A percentile compares a stretch with the other conserved stretches of the same genome.
These are phyloP conservation scores for Hyposmocoma kahamanoa DNA, from an alignment of 1,140 invertebrate species.

Conservation along the genomic window DNA sequence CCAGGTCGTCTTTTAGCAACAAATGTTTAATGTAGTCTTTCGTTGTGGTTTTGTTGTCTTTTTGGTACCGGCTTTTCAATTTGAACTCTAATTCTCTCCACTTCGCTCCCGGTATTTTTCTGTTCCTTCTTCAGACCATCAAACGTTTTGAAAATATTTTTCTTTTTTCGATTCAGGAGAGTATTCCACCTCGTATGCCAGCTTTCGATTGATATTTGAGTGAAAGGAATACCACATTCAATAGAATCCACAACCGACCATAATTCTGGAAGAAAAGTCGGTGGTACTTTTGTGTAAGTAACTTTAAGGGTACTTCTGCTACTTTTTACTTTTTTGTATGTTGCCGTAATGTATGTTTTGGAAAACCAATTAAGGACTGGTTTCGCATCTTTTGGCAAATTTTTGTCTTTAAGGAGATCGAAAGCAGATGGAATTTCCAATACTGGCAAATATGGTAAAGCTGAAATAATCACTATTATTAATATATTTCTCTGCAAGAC, in stretches of 20 bases:
- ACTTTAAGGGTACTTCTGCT: not conserved
- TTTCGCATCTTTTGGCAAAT: not conserved
- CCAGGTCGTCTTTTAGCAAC: too few species aligned
- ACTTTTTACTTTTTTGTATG: not conserved
- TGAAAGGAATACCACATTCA: not conserved
- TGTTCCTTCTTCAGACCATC: slow-evolving; percentile 2
- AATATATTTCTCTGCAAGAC: not conserved
- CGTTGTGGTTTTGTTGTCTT: too few species aligned
- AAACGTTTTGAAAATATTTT: slow-evolving; percentile 2
- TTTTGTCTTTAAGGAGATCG: not conserved
- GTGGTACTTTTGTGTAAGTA: not conserved
- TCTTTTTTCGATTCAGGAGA: not conserved
- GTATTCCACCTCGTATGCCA: slow-evolving; percentile 4
- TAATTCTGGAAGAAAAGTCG: not conserved
- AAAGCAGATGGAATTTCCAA: not conserved
- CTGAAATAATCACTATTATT: not conserved
- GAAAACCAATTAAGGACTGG: not conserved
- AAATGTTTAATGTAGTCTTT: too few species aligned
- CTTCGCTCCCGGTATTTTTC: not conserved
- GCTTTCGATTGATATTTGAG: slow-evolving; percentile 1
- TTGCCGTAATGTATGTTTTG: not conserved
- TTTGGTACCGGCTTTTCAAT: too few species aligned
- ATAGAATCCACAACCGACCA: not conserved
- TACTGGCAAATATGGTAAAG: not conserved
- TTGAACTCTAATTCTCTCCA: not conserved